Base-by-base conservation (phyloP, 2,888 invertebrate genomes). In the Folsomia candida region DNA sequence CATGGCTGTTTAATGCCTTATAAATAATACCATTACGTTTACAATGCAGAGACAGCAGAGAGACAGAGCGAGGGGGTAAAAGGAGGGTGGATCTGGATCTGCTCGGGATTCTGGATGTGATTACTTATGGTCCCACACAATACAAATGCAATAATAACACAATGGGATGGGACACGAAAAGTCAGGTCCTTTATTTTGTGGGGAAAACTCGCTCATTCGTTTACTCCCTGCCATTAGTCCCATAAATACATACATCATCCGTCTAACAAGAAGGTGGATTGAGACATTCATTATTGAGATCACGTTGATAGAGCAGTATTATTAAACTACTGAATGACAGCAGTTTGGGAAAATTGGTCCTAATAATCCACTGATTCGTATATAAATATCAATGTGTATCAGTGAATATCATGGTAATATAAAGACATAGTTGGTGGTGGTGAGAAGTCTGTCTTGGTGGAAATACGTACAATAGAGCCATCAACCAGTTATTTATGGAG, bases 1-100 rank as follows among this genome's bases (percentile, higher is more conserved):
- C 69, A 60, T 65, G 64, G 54, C 59, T 54, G 20, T 57, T n/a
- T 54, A 37, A 62, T 62, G 24, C 59, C 28, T 27, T 26, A 29
- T 62, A 62, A 29, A 62, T 29, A 62, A 59, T 27, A 26, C 59
- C 28, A 62, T 62, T 54, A 54, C 22, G 22, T n/a, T 54, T 54
- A 54, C 54, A 54, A 54, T 22, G 54, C 54, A 22, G 54, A 14
- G 37, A 37, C 54, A n/a, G 11, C n/a, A 64, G 58, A 66, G 57
- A 66, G 28, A 66, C 25, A 54, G 57, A 66, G 24, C 57, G 28
- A 25, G 57, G 25, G 26, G 51, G 37, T 37, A 37, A 37, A 37
- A 37, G 4, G 37, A 37, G 37, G 37, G 37, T 37, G 37, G 37
- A 14, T n/a, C n/a, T 37, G 37, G 14, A 14, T 37, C 37, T 37